These are phyloP conservation scores for Acrobasis consociella DNA, from an alignment of 2,888 invertebrate species.

Conservation along the genomic window DNA sequence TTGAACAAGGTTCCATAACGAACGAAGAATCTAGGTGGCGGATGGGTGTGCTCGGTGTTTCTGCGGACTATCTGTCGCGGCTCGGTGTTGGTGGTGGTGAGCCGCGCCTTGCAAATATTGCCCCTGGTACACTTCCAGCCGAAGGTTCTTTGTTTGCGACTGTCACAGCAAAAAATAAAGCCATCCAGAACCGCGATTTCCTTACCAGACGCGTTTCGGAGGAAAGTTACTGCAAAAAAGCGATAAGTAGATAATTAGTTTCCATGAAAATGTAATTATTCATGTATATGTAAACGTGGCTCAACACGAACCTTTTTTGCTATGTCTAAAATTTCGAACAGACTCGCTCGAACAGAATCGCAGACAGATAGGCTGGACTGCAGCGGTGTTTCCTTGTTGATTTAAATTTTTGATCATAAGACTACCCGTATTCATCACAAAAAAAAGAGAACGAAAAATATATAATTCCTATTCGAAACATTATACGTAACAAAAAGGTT, in stretches of 20 bases:
- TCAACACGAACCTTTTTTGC: no score
- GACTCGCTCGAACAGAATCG: no score
- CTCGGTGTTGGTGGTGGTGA: background rate
- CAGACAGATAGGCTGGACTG: no score
- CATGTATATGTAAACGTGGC: no score
- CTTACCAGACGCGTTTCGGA: background rate
- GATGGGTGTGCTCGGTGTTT: constrained; percentile 31
- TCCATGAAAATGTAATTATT: background rate
- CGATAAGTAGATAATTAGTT: background rate
- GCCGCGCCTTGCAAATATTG: background rate
- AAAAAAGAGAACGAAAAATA: no score
- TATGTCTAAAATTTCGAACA: no score
- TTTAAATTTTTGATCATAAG: no score
- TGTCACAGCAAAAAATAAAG: background rate
- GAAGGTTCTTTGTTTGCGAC: background rate
- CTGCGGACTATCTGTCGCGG: background rate
- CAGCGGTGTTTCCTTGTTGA: no score
- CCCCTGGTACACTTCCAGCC: background rate
- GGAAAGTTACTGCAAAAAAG: background rate
- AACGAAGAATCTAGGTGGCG: constrained; percentile 33
- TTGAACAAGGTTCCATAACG: constrained; percentile 28
- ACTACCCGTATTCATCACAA: no score
- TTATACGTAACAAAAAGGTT: no score
- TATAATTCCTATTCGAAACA: no score
- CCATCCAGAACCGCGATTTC: background rate